Evolutionary conservation across 2,888 invertebrate genomes (phyloP), one percentile per base, ranked within the genome.

Genomic region (Nemotelus nigrinus): DNA sequence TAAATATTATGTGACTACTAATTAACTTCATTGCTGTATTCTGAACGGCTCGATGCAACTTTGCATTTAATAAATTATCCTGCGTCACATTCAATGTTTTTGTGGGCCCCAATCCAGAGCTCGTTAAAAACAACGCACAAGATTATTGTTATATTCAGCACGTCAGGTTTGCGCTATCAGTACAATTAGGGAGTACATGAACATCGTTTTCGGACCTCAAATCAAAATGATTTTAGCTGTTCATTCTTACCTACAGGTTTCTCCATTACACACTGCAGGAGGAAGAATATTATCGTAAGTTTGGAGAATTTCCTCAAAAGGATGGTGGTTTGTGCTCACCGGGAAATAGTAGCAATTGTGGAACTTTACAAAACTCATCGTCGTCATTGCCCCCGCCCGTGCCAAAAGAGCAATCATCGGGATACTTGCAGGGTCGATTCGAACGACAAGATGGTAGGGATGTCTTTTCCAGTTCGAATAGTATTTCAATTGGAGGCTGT

Each of bases 201-300:
- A 25, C 25, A 25, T 25, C 25, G 25, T 25, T 25, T 25, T 25
- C 25, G 25, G 25, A 25, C 25, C 25, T 25, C 25, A 25, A 25
- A 25, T 1, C 25, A 25, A 25, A 25, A 25, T 25, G 25, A 25
- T 25, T 25, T 25, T 1, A 25, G 25, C 25, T 25, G 25, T 25
- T 25, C 25, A 25, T 25, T 25, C 25, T 25, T 64, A 48, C 39
- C 41, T n/a, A 60, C 83, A 92, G 92, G 83, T 94, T 94, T 84
- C 89, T 94, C 63, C 95, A 95, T 85, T 94, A 94, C 83, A 90
- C 92, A 0, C 89, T 92, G 39, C 93, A 93, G 82, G 94, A 94
- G 84, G 94, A 94, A 82, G 91, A 92, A 79, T 93, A 92, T 82
- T 95, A 92, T 82, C 90, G 92, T 81, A 89, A 89, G 71, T 92